Evolutionary conservation across 2,113 vertebrate species (phyloP).

Genomic region (Embiotoca jacksoni): DNA sequence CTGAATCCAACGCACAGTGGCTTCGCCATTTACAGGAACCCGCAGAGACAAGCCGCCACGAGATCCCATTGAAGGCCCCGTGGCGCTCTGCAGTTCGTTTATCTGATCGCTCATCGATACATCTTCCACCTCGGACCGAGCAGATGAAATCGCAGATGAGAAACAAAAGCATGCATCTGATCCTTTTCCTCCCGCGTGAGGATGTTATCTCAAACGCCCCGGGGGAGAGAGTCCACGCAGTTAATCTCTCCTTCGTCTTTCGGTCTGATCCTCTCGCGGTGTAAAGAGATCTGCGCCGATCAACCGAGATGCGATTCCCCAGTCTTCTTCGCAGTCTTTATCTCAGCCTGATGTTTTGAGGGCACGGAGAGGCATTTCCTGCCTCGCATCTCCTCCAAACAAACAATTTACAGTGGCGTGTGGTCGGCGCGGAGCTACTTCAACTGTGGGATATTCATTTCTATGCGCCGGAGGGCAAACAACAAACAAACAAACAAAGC

Average conservation of each 20-base stretch:
- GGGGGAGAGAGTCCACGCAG: conserved; percentile 43
- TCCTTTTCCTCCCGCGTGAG: conserved; percentile 40
- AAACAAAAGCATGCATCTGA: conserved; percentile 49
- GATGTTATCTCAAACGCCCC: conserved; percentile 56
- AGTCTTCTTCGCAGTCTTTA: conserved; percentile 35
- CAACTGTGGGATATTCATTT: conserved; percentile 30
- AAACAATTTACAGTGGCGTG: conserved; percentile 31
- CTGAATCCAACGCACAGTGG: no score
- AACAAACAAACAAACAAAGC: conserved; percentile 5
- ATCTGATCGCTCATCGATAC: conserved; percentile 40
- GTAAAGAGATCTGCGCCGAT: conserved; percentile 54
- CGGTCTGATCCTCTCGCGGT: conserved; percentile 45
- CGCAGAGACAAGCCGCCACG: neutral
- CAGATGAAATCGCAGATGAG: conserved; percentile 48
- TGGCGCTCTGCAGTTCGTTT: conserved; percentile 15
- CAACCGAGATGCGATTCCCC: conserved; percentile 49
- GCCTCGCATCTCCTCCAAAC: conserved; percentile 17
- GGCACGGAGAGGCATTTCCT: conserved; percentile 1
- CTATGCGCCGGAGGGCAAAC: neutral
- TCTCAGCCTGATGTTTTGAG: conserved; percentile 42
- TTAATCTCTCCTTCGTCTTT: conserved; percentile 56
- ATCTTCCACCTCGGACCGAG: conserved; percentile 15
- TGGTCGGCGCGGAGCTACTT: neutral
- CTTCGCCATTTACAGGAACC: neutral
- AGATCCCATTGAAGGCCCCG: neutral